phyloP scores from a whole-genome alignment of 2,888 invertebrate species.

The Pandemis cinnamomeana region DNA sequence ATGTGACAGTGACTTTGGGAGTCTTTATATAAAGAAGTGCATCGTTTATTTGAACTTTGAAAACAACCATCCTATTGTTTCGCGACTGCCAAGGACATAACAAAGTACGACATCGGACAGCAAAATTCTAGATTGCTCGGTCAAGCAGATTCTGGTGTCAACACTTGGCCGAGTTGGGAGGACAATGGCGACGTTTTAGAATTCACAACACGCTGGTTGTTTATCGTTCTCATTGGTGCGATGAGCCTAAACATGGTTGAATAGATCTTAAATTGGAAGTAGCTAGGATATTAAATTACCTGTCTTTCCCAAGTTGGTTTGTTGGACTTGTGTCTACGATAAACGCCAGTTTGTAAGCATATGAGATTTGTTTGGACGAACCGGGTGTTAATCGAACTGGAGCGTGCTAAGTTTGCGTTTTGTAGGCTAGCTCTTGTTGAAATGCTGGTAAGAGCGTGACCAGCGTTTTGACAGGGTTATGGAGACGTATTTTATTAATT shows the following conservation, averaged over 20 bases:
- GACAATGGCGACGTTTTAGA: neutral
- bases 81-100: no score
- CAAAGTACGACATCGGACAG: no score
- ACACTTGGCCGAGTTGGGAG: neutral
- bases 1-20: no score
- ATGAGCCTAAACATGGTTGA: neutral
- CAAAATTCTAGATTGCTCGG: no score
- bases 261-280: neutral
- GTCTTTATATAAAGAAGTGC: no score
- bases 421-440: neutral
- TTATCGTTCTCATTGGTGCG: neutral
- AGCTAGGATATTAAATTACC: conserved; percentile 1
- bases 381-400: neutral
- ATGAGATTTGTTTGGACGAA: conserved; percentile 22
- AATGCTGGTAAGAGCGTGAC: conserved; percentile 39
- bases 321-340: neutral
- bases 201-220: neutral
- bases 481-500: neutral
- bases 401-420: neutral
- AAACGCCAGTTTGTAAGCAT: neutral
- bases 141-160: neutral
- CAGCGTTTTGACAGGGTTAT: conserved; percentile 13
- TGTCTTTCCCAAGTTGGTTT: neutral
- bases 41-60: no score
- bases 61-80: no score